A percentile compares a stretch with the other conserved stretches of the same genome.
phyloP scores from a whole-genome alignment of 2,888 invertebrate genomes.

The Caenorhabditis becei region DNA sequence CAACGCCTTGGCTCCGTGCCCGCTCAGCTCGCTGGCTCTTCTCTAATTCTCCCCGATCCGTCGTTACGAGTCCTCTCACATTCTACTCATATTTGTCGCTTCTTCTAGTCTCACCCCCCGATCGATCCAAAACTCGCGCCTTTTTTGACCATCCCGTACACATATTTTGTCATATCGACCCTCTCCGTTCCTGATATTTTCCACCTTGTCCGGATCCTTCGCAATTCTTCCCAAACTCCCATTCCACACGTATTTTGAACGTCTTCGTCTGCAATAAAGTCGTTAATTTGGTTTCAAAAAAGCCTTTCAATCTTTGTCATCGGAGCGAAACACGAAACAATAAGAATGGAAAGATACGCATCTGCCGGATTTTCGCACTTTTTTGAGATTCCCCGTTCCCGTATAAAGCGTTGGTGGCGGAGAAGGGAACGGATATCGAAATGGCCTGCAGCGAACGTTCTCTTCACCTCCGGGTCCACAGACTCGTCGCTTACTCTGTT shows the following conservation, averaged over 20 bases:
- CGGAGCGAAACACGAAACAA: slow-evolving; percentile 54
- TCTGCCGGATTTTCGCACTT: slow-evolving; percentile 60
- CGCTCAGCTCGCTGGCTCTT: slow-evolving; percentile 73
- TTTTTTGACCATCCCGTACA: slow-evolving; percentile 22
- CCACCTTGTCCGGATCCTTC: slow-evolving; percentile 1
- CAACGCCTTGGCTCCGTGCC: slow-evolving; percentile 75
- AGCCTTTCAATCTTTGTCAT: slow-evolving; percentile 15
- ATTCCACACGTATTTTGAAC: slow-evolving; percentile 53
- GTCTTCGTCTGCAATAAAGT: slow-evolving; percentile 51
- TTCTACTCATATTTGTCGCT: slow-evolving; percentile 35
- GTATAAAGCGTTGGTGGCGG: slow-evolving; percentile 23
- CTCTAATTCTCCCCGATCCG: slow-evolving; percentile 58
- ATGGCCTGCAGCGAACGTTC: slow-evolving; percentile 32
- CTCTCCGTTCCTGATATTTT: not conserved
- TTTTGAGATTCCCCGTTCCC: slow-evolving; percentile 27
- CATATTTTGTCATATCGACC: slow-evolving; percentile 55
- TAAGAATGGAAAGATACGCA: slow-evolving; percentile 36
- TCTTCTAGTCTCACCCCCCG: not conserved
- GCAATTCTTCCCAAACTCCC: slow-evolving; percentile 21
- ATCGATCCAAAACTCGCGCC: not conserved
- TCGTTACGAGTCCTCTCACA: slow-evolving; percentile 23
- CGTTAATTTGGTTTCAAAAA: slow-evolving; percentile 26
- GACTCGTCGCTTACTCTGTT: slow-evolving; percentile 59
- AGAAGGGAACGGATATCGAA: slow-evolving; percentile 11
- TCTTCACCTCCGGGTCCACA: slow-evolving; percentile 55